Evolutionary conservation across 2,113 vertebrate genomes (phyloP).

Genomic region (Hyaena hyaena): DNA sequence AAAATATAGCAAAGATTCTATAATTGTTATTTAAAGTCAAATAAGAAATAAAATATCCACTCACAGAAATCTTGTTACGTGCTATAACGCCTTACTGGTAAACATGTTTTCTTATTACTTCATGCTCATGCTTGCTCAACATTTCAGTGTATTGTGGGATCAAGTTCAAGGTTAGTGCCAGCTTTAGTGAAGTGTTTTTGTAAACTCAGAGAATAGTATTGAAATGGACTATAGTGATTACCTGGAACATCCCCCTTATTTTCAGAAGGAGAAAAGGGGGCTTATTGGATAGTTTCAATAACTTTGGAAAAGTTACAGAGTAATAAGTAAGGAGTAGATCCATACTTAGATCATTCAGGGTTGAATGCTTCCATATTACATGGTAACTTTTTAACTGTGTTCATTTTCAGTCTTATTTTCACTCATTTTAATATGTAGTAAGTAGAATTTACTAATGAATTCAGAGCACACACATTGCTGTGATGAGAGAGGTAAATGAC

Average conservation of each 20-base stretch:
- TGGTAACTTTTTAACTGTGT: neutral
- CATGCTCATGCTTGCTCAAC: neutral
- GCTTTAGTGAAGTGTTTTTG: neutral
- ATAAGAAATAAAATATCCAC: neutral
- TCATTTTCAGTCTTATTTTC: slow-evolving; percentile 28
- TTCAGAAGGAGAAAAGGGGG: slow-evolving; percentile 30
- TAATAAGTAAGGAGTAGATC: neutral
- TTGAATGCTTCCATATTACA: neutral
- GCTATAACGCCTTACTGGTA: neutral
- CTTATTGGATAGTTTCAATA: neutral
- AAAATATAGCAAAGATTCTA: slow-evolving; percentile 17
- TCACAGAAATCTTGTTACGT: neutral
- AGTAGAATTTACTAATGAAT: neutral
- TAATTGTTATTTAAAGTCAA: slow-evolving; percentile 42
- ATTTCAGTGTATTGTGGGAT: neutral
- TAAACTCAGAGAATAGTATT: slow-evolving; percentile 1
- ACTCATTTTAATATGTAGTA: neutral
- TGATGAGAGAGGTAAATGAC: neutral
- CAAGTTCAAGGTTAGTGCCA: slow-evolving; percentile 1
- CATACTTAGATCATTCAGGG: neutral
- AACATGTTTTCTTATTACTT: neutral
- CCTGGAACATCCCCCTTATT: neutral
- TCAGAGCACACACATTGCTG: neutral
- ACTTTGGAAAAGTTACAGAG: neutral
- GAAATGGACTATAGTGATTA: neutral